Evolutionary conservation across 2,888 invertebrate species (phyloP), one percentile per base, ranked within the genome.

Genomic region (Eupithecia abbreviata): DNA sequence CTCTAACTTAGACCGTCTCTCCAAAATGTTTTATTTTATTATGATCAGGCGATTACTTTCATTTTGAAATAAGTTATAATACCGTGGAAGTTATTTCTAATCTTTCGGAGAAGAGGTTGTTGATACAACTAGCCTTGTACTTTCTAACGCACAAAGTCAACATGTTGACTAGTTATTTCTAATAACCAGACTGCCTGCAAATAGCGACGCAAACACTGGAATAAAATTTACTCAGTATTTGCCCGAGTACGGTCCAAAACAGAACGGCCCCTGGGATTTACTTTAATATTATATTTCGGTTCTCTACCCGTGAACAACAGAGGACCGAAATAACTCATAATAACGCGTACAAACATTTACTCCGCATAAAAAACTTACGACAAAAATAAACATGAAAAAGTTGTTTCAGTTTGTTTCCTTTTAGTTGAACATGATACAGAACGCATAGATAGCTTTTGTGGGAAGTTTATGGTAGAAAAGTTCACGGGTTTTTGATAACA

Each of bases 361-460:
- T 43, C 45, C 42, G 47, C 45, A 69, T 42, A 45, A 68, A 68
- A 69, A 69, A 12, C 47, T 12, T n/a, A n/a, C 45, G 67, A 9
- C 47, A 69, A 69, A 69, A 69, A 47, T 49, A 69, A 47, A 69
- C 69, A 49, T 49, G 69, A 18, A 49, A 69, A 69, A 69, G 69
- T 69, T 69, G n/a, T 30, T 69, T 69, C 45, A 66, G 41, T 65
- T 58, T 18, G 58, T 62, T 62, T 62, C 62, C 62, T 62, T 62
- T 62, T 62, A 62, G 62, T 30, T 62, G 30, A 30, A 30, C 62
- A 62, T 62, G 4, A 12, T 62, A 30, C 58, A 58, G 18, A 58
- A 62, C 18, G 12, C 12, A 30, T 12, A 18, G 9, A 18, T 10
- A 62, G 4, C 10, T 62, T 62, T 62, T 30, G 62, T 62, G 4